Conservation (phyloP, 2,888 invertebrate species). For the Antheraea assamensis region DNA sequence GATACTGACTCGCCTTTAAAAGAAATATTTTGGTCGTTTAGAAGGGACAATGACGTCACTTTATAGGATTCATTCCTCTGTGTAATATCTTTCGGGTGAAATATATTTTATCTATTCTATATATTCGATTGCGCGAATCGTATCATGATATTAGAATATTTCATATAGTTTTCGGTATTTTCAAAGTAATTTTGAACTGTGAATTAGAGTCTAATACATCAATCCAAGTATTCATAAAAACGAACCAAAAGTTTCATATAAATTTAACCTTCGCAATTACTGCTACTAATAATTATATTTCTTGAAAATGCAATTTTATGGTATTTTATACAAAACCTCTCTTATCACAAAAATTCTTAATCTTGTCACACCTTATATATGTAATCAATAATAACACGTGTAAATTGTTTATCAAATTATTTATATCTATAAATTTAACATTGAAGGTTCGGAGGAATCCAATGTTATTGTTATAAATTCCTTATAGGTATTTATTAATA, state of each 20-base stretch:
- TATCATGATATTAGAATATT: too few species aligned
- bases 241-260: not conserved
- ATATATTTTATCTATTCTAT: not conserved
- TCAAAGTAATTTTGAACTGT: not conserved
- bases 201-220: not conserved
- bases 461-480: not conserved
- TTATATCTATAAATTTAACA: conserved; percentile 11
- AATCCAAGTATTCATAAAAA: not conserved
- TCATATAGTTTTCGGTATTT: not conserved
- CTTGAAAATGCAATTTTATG: not conserved
- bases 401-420: conserved; percentile 1
- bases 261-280: not conserved
- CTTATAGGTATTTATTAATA: conserved; percentile 3
- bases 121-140: not conserved
- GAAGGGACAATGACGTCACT: not conserved
- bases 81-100: not conserved
- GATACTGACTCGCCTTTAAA: conserved; percentile 73
- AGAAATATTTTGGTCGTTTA: not conserved
- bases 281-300: not conserved
- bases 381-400: conserved; percentile 6
- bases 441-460: not conserved
- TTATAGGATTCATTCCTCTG: not conserved
- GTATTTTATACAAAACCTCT: not conserved
- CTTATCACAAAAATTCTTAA: not conserved
- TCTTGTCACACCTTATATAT: conserved; percentile 3